A percentile compares a stretch with the other conserved stretches of the same genome.
Evolutionary conservation across 2,888 invertebrate species (phyloP).

Genomic region (Pseudoips prasinana): DNA sequence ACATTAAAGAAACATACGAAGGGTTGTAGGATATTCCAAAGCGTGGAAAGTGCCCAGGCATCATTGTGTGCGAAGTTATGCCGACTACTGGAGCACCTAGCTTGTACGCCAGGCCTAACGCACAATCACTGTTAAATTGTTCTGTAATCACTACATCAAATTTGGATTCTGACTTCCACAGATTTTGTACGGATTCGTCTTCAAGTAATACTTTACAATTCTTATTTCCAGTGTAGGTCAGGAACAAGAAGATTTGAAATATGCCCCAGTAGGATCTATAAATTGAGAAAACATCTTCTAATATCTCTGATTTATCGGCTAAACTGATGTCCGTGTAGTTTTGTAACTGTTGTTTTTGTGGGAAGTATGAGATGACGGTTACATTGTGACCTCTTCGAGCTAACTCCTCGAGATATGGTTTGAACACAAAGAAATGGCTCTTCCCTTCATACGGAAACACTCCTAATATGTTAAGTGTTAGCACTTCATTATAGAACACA

Average conservation of each 20-base stretch:
- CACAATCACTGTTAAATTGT: slow-evolving; percentile 81
- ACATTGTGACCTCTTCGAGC: slow-evolving; percentile 48
- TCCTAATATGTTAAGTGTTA: slow-evolving; percentile 76
- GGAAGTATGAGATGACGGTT: slow-evolving; percentile 53
- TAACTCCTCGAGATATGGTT: slow-evolving; percentile 33
- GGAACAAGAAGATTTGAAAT: slow-evolving; percentile 7
- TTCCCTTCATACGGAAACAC: slow-evolving; percentile 84
- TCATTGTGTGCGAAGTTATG: slow-evolving; percentile 73
- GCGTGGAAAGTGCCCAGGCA: slow-evolving; percentile 80
- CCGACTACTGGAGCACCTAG: slow-evolving; percentile 77
- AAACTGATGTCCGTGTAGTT: slow-evolving; percentile 53
- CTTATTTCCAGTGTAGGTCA: slow-evolving; percentile 28
- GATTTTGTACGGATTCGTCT: slow-evolving; percentile 29
- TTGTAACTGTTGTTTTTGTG: slow-evolving; percentile 43
- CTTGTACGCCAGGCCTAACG: slow-evolving; percentile 76
- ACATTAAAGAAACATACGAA: slow-evolving; percentile 78
- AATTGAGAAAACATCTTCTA: slow-evolving; percentile 3
- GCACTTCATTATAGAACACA: slow-evolving; percentile 24
- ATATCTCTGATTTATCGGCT: slow-evolving; percentile 14
- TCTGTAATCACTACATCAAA: slow-evolving; percentile 82
- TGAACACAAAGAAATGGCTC: slow-evolving; percentile 84
- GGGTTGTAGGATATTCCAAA: slow-evolving; percentile 81
- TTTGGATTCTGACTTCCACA: slow-evolving; percentile 39
- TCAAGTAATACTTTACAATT: slow-evolving; percentile 37
- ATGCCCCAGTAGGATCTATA: background rate